Conservation (phyloP, 1,140 invertebrate genomes). For the Acyrthosiphon pisum region DNA sequence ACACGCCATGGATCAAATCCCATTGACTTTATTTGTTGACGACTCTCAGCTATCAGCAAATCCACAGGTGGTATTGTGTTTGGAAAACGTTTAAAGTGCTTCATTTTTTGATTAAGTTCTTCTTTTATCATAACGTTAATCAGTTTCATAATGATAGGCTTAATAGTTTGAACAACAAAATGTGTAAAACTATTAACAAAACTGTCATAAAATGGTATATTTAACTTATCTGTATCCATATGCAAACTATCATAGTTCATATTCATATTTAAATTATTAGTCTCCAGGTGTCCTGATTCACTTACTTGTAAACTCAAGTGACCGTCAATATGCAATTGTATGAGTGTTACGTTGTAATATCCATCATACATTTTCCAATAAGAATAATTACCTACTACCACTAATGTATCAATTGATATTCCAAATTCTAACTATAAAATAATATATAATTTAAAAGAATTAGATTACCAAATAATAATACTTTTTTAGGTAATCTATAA, state of each 20-base stretch:
- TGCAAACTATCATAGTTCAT: conserved; percentile 48
- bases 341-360: conserved; percentile 77
- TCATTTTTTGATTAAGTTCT: conserved; percentile 61
- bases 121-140: conserved; percentile 72
- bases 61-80: conserved; percentile 86
- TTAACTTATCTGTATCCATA: conserved; percentile 46
- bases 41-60: conserved; percentile 76
- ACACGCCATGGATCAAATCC: conserved; percentile 77
- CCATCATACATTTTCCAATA: conserved; percentile 76
- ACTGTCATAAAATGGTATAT: conserved; percentile 44
- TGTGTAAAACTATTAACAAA: conserved; percentile 60
- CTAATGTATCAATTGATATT: conserved; percentile 72
- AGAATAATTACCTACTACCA: conserved; percentile 77
- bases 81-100: conserved; percentile 75
- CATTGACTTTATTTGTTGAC: conserved; percentile 74
- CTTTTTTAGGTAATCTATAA: background rate
- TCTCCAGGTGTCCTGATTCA: conserved; percentile 64
- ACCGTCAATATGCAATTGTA: conserved; percentile 71
- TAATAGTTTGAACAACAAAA: conserved; percentile 62
- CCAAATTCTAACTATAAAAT: conserved; percentile 70
- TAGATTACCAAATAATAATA: background rate
- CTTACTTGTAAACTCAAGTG: conserved; percentile 73
- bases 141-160: conserved; percentile 80
- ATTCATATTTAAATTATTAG: conserved; percentile 62
- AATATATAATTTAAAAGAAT: conserved; percentile 28